Conservation (phyloP, 2,113 vertebrate species). For the Dryoscopus gambensis region DNA sequence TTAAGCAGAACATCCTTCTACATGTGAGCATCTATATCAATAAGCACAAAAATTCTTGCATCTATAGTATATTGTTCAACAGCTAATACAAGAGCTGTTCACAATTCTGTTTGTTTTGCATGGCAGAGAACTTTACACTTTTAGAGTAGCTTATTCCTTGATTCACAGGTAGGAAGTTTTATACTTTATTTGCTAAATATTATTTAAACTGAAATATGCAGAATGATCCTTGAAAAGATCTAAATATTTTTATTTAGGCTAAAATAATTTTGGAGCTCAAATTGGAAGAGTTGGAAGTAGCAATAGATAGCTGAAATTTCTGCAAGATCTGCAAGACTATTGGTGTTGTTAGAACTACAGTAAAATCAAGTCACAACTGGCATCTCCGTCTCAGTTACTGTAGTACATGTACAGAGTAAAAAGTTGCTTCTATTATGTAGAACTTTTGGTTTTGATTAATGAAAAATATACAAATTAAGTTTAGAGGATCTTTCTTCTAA, state of each 20-base stretch:
- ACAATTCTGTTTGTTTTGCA: neutral
- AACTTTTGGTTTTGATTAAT: neutral
- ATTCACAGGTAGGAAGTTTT: neutral
- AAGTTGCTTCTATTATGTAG: neutral
- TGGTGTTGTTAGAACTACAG: neutral
- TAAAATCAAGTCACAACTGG: neutral
- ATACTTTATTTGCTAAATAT: neutral
- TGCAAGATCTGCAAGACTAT: neutral
- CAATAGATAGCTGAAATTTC: neutral
- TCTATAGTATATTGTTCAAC: neutral
- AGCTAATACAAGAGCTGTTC: neutral
- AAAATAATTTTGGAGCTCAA: neutral
- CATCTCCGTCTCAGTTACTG: neutral
- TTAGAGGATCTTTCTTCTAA: neutral
- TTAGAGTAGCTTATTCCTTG: neutral
- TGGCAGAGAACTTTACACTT: neutral
- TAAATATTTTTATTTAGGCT: neutral
- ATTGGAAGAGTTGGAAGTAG: neutral
- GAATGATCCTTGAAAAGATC: neutral
- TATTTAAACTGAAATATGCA: neutral
- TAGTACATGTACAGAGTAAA: neutral
- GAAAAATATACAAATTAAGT: neutral
- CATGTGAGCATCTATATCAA: neutral
- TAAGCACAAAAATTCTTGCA: neutral
- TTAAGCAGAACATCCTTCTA: neutral